Base-by-base conservation (phyloP, 2,888 invertebrate genomes). In the Agriopis aurantiaria region DNA sequence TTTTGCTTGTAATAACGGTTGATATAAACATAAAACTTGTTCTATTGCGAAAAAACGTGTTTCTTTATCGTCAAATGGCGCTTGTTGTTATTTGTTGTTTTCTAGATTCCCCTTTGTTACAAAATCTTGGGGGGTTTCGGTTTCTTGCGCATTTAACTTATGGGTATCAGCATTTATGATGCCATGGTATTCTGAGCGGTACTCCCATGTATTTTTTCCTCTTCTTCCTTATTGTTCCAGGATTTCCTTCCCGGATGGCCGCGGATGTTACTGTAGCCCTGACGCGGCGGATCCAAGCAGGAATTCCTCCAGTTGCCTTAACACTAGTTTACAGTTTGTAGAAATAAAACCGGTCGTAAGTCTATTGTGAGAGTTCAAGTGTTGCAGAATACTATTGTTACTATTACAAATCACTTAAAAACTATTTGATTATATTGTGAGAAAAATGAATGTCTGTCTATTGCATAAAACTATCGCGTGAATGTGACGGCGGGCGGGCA, bases 1-100 rank as follows among this genome's bases (percentile, higher is more conserved):
- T 86, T 93, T 92, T 92, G 55, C 66, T 70, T 89, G 88, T 94
- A 93, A 94, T 93, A 95, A 94, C 92, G 91, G 91, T 95, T 94
- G 95, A 94, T 95, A 94, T 94, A 94, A 95, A 95, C 90, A 87
- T 90, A 95, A 95, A 95, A 95, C 94, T 94, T 93, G 95, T 94
- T 94, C 95, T 95, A 95, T 95, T 95, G 95, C 95, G 94, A 95
- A 95, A 95, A 95, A 95, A 94, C 93, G 93, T 92, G 91, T 93
- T 94, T 88, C 95, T 94, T 94, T 93, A 93, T 91, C 91, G 95
- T 95, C 95, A 95, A 95, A 95, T 95, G 93, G 91, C 94, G 91
- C 85, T 85, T 81, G 84, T 82, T 90, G 83, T 89, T 88, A 91
- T 93, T 91, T 86, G 75, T 88, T 90, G 75, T 78, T 80, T 85